Conservation (phyloP, 1,140 invertebrate species). For the Brachionus rubens region DNA sequence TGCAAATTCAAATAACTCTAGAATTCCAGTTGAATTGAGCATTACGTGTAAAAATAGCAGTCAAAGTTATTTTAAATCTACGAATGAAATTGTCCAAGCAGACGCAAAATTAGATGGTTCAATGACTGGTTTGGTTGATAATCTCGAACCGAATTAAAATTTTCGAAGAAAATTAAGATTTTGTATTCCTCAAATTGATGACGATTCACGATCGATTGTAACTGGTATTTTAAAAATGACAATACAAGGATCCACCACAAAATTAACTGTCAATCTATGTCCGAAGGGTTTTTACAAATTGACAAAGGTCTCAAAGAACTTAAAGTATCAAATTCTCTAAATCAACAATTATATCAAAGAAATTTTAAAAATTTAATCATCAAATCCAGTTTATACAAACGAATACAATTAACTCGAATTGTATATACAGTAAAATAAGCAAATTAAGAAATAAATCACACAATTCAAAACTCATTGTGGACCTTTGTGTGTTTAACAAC, state of each 20-base stretch:
- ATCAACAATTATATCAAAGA: neutral
- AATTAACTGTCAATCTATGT: slow-evolving; percentile 12
- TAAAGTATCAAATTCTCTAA: neutral
- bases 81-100: neutral
- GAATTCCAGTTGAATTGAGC: neutral
- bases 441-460: neutral
- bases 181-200: neutral
- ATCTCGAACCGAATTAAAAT: slow-evolving; percentile 7
- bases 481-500: slow-evolving; percentile 15
- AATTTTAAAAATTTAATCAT: slow-evolving; percentile 22
- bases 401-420: neutral
- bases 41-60: neutral
- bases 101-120: neutral
- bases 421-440: neutral
- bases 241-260: neutral
- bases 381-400: neutral
- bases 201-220: neutral
- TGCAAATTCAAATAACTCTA: slow-evolving; percentile 13
- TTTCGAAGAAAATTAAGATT: slow-evolving; percentile 12
- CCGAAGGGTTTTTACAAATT: neutral
- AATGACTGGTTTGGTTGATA: neutral
- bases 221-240: slow-evolving; percentile 11
- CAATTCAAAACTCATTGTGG: neutral
- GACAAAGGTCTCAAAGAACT: neutral
- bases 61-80: neutral